Evolutionary conservation across 2,113 vertebrate genomes (phyloP).

Genomic region (Spea bombifrons): DNA sequence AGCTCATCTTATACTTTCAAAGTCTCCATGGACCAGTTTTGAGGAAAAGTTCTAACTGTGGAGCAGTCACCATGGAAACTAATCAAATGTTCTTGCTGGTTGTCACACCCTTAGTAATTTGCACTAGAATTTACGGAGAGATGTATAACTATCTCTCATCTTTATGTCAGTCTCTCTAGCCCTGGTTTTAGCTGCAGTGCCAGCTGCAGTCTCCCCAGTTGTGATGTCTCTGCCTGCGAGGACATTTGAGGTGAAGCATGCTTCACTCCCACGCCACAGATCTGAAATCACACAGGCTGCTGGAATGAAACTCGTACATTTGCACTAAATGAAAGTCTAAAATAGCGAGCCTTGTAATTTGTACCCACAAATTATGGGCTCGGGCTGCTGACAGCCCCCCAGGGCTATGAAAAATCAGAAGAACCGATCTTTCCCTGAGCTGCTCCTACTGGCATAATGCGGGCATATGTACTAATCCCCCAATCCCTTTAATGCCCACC

Average conservation of each 20-base stretch:
- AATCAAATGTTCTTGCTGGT: too few species aligned
- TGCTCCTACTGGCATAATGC: too few species aligned
- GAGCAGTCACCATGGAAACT: too few species aligned
- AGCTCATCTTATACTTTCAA: too few species aligned
- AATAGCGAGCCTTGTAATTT: slow-evolving; percentile 42
- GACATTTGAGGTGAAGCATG: slow-evolving; percentile 45
- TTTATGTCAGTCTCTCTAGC: too few species aligned
- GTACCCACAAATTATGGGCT: slow-evolving; percentile 42
- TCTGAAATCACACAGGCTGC: slow-evolving; percentile 43
- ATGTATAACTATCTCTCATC: too few species aligned
- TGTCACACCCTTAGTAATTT: too few species aligned
- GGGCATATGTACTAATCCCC: neutral
- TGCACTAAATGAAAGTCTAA: slow-evolving; percentile 39
- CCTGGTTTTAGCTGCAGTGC: too few species aligned
- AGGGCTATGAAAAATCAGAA: slow-evolving; percentile 16
- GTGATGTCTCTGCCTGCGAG: slow-evolving; percentile 13
- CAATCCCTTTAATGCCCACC: neutral
- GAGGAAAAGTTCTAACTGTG: too few species aligned
- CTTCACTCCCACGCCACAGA: slow-evolving; percentile 41
- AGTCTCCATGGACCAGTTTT: too few species aligned
- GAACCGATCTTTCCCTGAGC: neutral
- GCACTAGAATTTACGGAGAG: too few species aligned
- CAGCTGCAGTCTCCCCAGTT: neutral
- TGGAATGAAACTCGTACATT: slow-evolving; percentile 43
- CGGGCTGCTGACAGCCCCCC: slow-evolving; percentile 39